Base-by-base conservation (phyloP, 30 jellyfish, hydroid and myxozoan genomes). In the Aurelia coerulea region DNA sequence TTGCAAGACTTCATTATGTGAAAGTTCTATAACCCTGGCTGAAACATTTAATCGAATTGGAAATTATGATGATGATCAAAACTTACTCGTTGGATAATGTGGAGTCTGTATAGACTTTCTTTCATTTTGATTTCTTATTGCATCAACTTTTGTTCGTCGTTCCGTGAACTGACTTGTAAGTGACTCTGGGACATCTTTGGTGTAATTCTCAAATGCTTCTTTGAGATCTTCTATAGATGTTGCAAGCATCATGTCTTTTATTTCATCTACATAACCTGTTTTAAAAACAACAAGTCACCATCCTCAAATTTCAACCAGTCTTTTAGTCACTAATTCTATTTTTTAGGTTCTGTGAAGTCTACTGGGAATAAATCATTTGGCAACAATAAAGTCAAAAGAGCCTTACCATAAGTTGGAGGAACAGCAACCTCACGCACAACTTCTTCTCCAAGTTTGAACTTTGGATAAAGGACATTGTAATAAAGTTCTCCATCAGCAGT, bases 401-500 rank as follows among this genome's bases (percentile, higher is more conserved):
- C 72, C 70, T 60, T 51, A 74, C 84, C 70, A 74, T 74, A 74
- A 16, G 84, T 74, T 51, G 84, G 84, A n/a, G 84, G 84, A 51
- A 74, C 84, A 23, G 84, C 72, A n/a, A 69, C 53, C 51, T 80
- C 90, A 9, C 66, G 68, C 19, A 80, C 90, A 12, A 54, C 79
- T 65, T 80, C 90, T 64, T 80, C 90, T 16, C 90, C 90, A 69
- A 41, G 14, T 31, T 80, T 80, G 70, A 54, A 80, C 66, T 80
- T 80, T 65, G 81, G 90, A 37, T 56, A 79, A 1, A 34, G 34
- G 5, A 79, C 78, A 51, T 49, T 39, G 32, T 68, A 19, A 7
- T 79, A 66, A 14, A 69, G 0, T 46, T 32, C 67, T 34, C 90
- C 90, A 65, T 79, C 81, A 39, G 51, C 58, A 39, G 90, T 9